phyloP scores from a whole-genome alignment of 1,140 invertebrate species.

The Aplysia californica region DNA sequence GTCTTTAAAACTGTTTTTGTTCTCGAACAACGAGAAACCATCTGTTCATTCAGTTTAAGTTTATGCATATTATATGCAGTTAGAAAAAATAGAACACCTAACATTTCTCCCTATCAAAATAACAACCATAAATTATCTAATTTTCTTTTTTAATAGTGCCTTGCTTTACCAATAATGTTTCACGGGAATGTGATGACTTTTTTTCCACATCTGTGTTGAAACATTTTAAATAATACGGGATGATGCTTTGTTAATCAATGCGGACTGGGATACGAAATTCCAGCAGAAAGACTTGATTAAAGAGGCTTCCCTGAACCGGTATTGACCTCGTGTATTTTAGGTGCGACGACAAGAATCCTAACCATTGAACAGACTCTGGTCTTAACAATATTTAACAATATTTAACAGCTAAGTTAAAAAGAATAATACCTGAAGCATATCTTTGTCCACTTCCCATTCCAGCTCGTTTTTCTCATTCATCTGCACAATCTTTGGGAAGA shows the following conservation, averaged over 20 bases:
- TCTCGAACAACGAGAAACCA: no score
- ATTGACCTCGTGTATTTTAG: background rate
- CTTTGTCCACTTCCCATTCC: slow-evolving; percentile 58
- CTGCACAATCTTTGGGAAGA: slow-evolving; percentile 57
- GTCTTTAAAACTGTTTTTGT: no score
- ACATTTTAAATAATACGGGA: background rate
- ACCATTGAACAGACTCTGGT: no score
- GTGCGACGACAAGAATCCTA: background rate
- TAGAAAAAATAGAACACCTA: no score
- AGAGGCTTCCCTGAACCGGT: background rate
- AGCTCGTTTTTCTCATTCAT: slow-evolving; percentile 59
- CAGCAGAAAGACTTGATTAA: background rate
- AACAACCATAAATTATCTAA: no score
- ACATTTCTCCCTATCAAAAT: no score
- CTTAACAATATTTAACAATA: no score
- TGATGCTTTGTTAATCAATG: background rate
- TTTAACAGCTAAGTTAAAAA: background rate
- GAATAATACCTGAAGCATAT: slow-evolving; percentile 45
- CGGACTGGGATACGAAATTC: background rate
- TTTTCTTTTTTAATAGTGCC: no score
- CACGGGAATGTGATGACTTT: background rate
- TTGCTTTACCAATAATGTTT: background rate
- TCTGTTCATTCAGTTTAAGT: no score
- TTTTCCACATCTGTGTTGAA: background rate
- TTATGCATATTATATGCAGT: no score